Percentiles rank a stretch among this genome's conserved stretches.
These are phyloP conservation scores for Pangasius djambal DNA, from an alignment of 2,797 vertebrate genomes.

Conservation along the genomic window DNA sequence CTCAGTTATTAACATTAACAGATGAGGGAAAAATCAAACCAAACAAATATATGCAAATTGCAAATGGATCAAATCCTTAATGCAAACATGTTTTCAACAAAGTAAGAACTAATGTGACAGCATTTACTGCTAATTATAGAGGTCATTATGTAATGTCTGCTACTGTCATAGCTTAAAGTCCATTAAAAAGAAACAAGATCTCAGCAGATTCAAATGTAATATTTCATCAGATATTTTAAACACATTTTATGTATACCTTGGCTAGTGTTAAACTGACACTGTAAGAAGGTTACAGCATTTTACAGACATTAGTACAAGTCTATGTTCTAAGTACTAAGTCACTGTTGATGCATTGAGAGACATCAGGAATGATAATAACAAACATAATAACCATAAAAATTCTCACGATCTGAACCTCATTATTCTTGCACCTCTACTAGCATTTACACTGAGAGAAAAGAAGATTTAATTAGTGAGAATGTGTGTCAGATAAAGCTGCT, in stretches of 20 bases:
- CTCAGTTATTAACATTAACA: background rate
- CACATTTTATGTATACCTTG: background rate
- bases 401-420: background rate
- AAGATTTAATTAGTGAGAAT: constrained; percentile 43
- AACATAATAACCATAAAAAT: background rate
- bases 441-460: background rate
- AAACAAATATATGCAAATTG: background rate
- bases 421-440: background rate
- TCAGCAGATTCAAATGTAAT: background rate
- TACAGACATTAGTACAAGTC: background rate
- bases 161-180: background rate
- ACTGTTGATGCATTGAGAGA: background rate
- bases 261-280: background rate
- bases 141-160: background rate
- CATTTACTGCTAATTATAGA: too few relatives aligned
- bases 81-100: background rate
- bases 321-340: background rate
- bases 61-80: background rate
- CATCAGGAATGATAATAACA: background rate
- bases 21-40: background rate
- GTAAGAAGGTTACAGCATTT: background rate
- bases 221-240: background rate
- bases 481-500: constrained; percentile 36
- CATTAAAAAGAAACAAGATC: background rate
- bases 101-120: too few relatives aligned